These are phyloP conservation scores for Hemibagrus wyckioides DNA, from an alignment of 2,113 vertebrate genomes.

Conservation along the genomic window DNA sequence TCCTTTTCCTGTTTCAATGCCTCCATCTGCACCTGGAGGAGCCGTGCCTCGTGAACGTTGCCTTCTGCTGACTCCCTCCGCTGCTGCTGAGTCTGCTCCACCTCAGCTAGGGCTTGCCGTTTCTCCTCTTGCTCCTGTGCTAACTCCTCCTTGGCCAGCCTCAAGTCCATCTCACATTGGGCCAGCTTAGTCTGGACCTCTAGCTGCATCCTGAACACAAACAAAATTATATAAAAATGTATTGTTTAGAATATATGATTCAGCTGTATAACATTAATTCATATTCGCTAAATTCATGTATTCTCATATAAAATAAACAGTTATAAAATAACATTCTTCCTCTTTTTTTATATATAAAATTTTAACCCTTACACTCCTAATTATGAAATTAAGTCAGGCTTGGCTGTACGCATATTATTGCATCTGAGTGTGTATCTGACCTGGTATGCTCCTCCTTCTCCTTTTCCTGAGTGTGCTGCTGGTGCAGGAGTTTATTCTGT, in stretches of 20 bases:
- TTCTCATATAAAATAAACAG: neutral
- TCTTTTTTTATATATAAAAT: neutral
- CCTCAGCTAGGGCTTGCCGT: conserved; percentile 48
- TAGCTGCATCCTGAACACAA: conserved; percentile 74
- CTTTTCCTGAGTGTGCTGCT: conserved; percentile 68
- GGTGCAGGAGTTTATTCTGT: conserved; percentile 65
- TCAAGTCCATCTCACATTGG: conserved; percentile 77
- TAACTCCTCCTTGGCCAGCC: conserved; percentile 66
- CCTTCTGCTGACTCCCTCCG: conserved; percentile 58
- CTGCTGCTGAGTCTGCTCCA: conserved; percentile 56
- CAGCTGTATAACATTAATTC: neutral
- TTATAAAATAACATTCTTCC: neutral
- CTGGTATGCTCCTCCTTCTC: conserved; percentile 75
- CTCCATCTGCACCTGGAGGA: conserved; percentile 57
- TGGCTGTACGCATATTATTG: neutral
- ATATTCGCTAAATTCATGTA: neutral
- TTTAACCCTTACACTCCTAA: neutral
- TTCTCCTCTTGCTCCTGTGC: conserved; percentile 62
- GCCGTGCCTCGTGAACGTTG: conserved; percentile 46
- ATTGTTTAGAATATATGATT: neutral
- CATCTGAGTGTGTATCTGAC: conserved; percentile 59
- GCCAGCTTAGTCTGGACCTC: conserved; percentile 77
- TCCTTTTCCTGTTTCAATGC: neutral
- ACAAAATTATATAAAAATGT: neutral
- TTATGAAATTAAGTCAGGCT: neutral